phyloP scores from a whole-genome alignment of 1,140 invertebrate genomes.

The Brachionus calyciflorus region DNA sequence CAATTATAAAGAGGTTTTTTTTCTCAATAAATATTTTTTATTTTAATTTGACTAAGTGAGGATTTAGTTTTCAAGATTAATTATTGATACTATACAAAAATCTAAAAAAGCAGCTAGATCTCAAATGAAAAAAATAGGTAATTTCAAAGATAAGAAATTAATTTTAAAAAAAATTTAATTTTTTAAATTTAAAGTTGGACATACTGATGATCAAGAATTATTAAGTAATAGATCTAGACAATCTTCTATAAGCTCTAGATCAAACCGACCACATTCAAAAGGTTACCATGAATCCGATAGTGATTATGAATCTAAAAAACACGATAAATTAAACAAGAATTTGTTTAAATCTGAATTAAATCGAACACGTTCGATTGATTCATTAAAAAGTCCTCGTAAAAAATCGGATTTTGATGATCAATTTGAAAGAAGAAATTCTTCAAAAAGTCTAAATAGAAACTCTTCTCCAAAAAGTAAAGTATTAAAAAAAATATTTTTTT shows the following conservation, averaged over 20 bases:
- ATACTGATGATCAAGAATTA: not conserved
- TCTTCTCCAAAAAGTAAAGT: too few species aligned
- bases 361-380: not conserved
- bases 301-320: not conserved
- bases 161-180: not conserved
- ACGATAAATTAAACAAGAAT: not conserved
- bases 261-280: too few species aligned
- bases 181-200: not conserved
- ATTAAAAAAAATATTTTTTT: too few species aligned
- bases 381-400: not conserved
- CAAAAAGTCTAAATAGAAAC: too few species aligned
- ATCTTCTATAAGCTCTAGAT: too few species aligned
- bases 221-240: too few species aligned
- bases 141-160: not conserved
- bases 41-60: not conserved
- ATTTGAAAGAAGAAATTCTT: too few species aligned
- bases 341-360: not conserved
- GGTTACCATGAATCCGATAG: not conserved
- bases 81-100: constrained; percentile 25
- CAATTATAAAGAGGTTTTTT: constrained; percentile 3
- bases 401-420: too few species aligned
- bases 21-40: not conserved
- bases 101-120: not conserved
- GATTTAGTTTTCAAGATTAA: not conserved
- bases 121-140: not conserved